Evolutionary conservation across 2,797 vertebrate species (phyloP), one percentile per base, ranked within the genome.

Genomic region (Enteromius radiatus): DNA sequence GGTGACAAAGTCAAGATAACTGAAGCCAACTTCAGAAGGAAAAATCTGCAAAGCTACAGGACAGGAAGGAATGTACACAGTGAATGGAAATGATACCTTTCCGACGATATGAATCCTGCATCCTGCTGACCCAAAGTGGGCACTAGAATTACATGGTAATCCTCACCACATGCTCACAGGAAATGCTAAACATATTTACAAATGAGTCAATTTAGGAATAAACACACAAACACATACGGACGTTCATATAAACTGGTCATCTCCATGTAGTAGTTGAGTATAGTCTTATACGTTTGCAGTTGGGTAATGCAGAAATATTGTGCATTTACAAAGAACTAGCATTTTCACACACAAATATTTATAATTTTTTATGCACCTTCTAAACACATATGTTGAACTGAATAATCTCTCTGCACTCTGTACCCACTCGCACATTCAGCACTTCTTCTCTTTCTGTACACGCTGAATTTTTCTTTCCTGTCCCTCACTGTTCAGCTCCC

Each of bases 141-240:
- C 78, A 69, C 38, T 47, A 31, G 79, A 68, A 78, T 69, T 54
- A n/a, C 68, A 68, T 52, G 75, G 84, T 79, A 79, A 87, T 76
- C 70, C 82, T 61, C 64, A 82, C 79, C 84, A 85, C 76, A 81
- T 78, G 81, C 81, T 85, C 75, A 75, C 31, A 76, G 43, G 84
- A 85, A 85, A 74, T 1, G 31, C 56, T 63, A 54, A 41, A 68
- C 73, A 82, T 81, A 56, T 86, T 84, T 76, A 73, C 81, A 78
- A 84, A 78, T 84, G 68, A 86, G 74, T 81, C 78, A 81, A 45
- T 69, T 49, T 19, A 67, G 19, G 33, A 49, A 78, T 76, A 78
- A 64, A 77, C 70, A 70, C 49, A 49, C 8, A 54, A 56, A 47
- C 43, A 69, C 47, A 73, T 59, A 52, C 52, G n/a, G 33, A 74